Conservation (phyloP, 2,888 invertebrate genomes). For the Drosophila testacea region DNA sequence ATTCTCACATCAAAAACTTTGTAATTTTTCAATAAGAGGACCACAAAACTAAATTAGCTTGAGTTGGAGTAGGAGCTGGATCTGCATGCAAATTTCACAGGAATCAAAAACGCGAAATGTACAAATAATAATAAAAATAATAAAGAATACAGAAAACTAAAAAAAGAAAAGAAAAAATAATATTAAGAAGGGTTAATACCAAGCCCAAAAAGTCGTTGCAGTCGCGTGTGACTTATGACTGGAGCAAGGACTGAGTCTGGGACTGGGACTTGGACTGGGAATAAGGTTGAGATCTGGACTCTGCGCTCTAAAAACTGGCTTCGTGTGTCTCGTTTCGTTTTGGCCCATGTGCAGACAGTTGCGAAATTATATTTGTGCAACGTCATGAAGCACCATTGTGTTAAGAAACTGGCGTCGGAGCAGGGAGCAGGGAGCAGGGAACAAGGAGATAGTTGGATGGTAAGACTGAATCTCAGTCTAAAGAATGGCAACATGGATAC, state of each 20-base stretch:
- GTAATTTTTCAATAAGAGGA: slow-evolving; percentile 77
- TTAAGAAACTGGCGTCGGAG: slow-evolving; percentile 39
- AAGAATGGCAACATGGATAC: slow-evolving; percentile 29
- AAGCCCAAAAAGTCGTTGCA: slow-evolving; percentile 70
- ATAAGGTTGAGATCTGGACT: slow-evolving; percentile 13
- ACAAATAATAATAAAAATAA: slow-evolving; percentile 69
- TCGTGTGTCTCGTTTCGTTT: slow-evolving; percentile 71
- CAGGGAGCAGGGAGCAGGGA: slow-evolving; percentile 14
- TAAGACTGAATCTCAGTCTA: slow-evolving; percentile 5
- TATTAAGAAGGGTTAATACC: slow-evolving; percentile 48
- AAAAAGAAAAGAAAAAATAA: background rate
- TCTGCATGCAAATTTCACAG: slow-evolving; percentile 73
- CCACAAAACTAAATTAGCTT: slow-evolving; percentile 77
- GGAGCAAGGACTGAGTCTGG: slow-evolving; percentile 25
- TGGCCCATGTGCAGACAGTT: slow-evolving; percentile 83
- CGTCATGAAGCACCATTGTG: slow-evolving; percentile 76
- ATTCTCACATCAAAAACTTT: slow-evolving; percentile 47
- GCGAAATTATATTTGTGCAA: slow-evolving; percentile 83
- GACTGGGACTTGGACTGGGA: slow-evolving; percentile 18
- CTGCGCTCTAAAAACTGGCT: slow-evolving; percentile 10
- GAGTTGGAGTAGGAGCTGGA: slow-evolving; percentile 32
- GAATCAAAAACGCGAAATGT: slow-evolving; percentile 66
- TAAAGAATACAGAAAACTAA: slow-evolving; percentile 36
- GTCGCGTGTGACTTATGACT: slow-evolving; percentile 79
- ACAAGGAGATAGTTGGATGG: slow-evolving; percentile 21